A percentile compares a stretch with the other conserved stretches of the same genome.
Conservation (phyloP, 2,888 invertebrate genomes). For the Coronaproctus castanopsis region DNA sequence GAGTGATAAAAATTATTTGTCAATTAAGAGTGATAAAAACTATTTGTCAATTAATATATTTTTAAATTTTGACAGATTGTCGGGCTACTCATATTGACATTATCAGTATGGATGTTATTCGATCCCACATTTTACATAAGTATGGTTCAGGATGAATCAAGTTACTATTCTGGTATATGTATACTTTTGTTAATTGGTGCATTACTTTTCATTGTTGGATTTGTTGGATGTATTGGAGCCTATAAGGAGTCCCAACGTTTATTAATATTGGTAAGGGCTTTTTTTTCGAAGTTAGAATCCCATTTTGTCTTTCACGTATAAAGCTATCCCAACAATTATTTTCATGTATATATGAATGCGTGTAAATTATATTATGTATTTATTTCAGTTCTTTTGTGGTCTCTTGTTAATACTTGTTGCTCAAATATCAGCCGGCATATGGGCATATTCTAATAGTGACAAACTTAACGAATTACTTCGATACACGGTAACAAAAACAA, state of each 20-base stretch:
- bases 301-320: too few relatives aligned
- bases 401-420: slow-evolving; percentile 55
- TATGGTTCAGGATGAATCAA: slow-evolving; percentile 39
- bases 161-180: slow-evolving; percentile 47
- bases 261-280: slow-evolving; percentile 43
- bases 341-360: too few relatives aligned
- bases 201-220: slow-evolving; percentile 50
- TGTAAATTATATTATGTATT: too few relatives aligned
- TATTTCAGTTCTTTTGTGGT: slow-evolving; percentile 49
- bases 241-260: slow-evolving; percentile 55
- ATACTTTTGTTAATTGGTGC: slow-evolving; percentile 50
- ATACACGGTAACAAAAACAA: slow-evolving; percentile 38
- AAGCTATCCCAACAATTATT: too few relatives aligned
- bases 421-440: slow-evolving; percentile 54
- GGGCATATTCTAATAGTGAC: slow-evolving; percentile 51
- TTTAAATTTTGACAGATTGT: too few relatives aligned
- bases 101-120: slow-evolving; percentile 56
- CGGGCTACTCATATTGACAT: slow-evolving; percentile 44
- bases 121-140: slow-evolving; percentile 53
- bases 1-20: too few relatives aligned
- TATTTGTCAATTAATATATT: too few relatives aligned
- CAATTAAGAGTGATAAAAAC: too few relatives aligned
- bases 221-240: slow-evolving; percentile 67
- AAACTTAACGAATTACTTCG: slow-evolving; percentile 42
- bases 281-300: too few relatives aligned